Evolutionary conservation across 92 coral and sea anemone genomes (phyloP).

Genomic region (Parazoanthus swiftii): DNA sequence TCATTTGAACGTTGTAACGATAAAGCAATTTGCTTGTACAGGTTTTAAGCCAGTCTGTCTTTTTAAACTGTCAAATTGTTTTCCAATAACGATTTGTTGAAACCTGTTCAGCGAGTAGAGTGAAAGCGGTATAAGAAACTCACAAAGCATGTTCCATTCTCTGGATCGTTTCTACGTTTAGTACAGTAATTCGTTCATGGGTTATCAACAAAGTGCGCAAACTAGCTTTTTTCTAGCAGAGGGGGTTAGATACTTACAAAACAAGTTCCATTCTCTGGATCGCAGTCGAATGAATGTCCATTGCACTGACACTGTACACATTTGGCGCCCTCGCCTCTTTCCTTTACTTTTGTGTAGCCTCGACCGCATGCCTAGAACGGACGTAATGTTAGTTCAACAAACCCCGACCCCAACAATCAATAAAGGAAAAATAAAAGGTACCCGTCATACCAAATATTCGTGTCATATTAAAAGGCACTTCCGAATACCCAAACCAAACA

Average conservation of each 20-base stretch:
- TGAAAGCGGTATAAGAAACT: conserved; percentile 24
- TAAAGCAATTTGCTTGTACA: no score
- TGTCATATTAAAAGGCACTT: no score
- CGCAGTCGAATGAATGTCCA: conserved; percentile 76
- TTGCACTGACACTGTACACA: conserved; percentile 80
- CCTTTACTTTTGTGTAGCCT: conserved; percentile 62
- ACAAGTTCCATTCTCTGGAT: conserved; percentile 75
- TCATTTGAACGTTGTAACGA: neutral
- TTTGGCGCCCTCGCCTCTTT: conserved; percentile 39
- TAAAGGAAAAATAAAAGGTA: no score
- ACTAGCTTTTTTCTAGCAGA: neutral
- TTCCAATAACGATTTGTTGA: no score
- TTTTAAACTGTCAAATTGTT: no score
- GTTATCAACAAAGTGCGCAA: neutral
- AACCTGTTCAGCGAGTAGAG: no score
- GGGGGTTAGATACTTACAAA: conserved; percentile 57
- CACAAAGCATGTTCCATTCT: conserved; percentile 74
- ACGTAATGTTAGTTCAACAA: neutral
- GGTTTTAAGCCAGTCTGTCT: no score
- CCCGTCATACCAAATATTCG: no score
- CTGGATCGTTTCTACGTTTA: conserved; percentile 48
- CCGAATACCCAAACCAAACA: no score
- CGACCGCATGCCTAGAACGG: conserved; percentile 63
- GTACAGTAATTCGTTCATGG: no score
- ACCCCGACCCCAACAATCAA: neutral